Evolutionary conservation across 2,113 vertebrate genomes (phyloP), one percentile per base, ranked within the genome.

Genomic region (Melanotaenia duboulayi): DNA sequence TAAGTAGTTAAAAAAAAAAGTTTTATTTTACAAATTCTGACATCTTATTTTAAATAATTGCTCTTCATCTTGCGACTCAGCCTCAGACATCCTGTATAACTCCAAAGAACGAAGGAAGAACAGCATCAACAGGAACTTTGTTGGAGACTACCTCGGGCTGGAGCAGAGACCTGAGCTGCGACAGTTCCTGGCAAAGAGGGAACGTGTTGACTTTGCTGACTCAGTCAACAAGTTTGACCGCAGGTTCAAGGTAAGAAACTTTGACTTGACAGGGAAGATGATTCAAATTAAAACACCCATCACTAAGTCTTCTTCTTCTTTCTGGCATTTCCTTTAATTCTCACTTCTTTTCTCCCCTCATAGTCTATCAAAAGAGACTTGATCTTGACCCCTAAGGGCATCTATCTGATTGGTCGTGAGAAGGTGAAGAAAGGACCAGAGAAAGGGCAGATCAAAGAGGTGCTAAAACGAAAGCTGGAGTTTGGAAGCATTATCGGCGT

Each of bases 81-180:
- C 98, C 2, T 98, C 97, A 54, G 95, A 96, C 86, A 99, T 99
- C 92, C 93, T 99, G 65, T 96, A 96, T 90, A 96, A 97, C 91
- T 96, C 94, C 71, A 99, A 99, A 72, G 97, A 99, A 84, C 74
- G 97, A 8, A 74, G 97, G 74, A 95, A 90, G 71, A 99, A 99
- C 87, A 99, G 97, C 90, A 97, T 99, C 90, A 99, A 99, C 89
- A 93, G 98, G 73, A 99, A 99, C 87, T 99, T 99, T 0, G 96
- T 99, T 0, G 98, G 98, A 0, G 98, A 99, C 85, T 99, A 99
- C 82, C 93, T 99, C 71, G 98, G 98, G 28, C 95, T 99, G 91
- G 98, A 99, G 82, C 96, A 99, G 65, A 91, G 83, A 68, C 97
- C 98, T 0, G 98, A 99, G 85, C 93, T 99, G 66, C 91, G 97